A percentile compares a stretch with the other conserved stretches of the same genome.
phyloP scores from a whole-genome alignment of 2,797 vertebrate genomes.

The Micromesistius poutassou region DNA sequence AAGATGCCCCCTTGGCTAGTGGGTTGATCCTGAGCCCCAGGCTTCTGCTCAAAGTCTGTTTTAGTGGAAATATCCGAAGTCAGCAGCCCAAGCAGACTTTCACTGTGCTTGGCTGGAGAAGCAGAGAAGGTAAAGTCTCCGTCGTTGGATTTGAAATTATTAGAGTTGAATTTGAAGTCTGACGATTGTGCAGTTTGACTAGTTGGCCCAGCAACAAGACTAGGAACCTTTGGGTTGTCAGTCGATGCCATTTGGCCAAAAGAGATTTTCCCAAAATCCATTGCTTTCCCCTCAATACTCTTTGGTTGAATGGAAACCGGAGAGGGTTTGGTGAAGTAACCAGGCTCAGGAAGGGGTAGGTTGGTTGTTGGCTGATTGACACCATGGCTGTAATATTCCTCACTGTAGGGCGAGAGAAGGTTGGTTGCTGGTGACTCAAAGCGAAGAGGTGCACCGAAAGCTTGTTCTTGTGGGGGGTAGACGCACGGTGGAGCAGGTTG shows the following conservation, averaged over 20 bases:
- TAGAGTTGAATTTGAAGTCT: slow-evolving; percentile 95
- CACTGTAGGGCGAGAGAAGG: slow-evolving; percentile 87
- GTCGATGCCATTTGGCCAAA: slow-evolving; percentile 77
- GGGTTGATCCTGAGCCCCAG: slow-evolving; percentile 58
- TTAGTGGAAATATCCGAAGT: slow-evolving; percentile 85
- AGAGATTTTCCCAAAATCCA: slow-evolving; percentile 83
- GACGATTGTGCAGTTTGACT: slow-evolving; percentile 69
- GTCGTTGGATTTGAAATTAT: slow-evolving; percentile 97
- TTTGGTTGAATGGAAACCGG: slow-evolving; percentile 72
- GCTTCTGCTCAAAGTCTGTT: slow-evolving; percentile 74
- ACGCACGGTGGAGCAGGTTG: slow-evolving; percentile 86
- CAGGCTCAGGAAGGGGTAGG: slow-evolving; percentile 90
- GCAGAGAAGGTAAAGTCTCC: slow-evolving; percentile 94
- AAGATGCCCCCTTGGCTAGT: slow-evolving; percentile 74
- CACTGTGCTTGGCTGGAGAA: slow-evolving; percentile 79
- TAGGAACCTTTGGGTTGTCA: slow-evolving; percentile 78
- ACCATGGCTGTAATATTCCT: slow-evolving; percentile 87
- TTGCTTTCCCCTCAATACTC: slow-evolving; percentile 77
- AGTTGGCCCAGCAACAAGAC: slow-evolving; percentile 70
- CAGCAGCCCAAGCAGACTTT: slow-evolving; percentile 89
- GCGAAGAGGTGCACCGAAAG: slow-evolving; percentile 82
- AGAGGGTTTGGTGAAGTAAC: slow-evolving; percentile 93
- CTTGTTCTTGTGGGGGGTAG: slow-evolving; percentile 89
- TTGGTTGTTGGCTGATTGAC: slow-evolving; percentile 84
- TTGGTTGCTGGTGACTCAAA: slow-evolving; percentile 89